These are phyloP conservation scores for Rhinella marina DNA, from an alignment of 2,797 vertebrate species.

Conservation along the genomic window DNA sequence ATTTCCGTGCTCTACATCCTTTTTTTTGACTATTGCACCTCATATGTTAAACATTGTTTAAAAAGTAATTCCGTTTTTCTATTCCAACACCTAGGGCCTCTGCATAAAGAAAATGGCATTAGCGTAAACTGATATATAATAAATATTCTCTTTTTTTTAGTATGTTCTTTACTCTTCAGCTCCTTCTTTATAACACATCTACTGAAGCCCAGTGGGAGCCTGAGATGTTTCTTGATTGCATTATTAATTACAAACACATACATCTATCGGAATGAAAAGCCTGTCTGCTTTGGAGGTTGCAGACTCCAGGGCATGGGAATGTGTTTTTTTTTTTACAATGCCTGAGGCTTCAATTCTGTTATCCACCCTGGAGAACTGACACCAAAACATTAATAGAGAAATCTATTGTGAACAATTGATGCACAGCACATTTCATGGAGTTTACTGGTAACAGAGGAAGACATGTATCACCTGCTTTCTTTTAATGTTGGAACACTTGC, in stretches of 20 bases:
- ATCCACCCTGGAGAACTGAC: conserved; percentile 8
- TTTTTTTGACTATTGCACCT: no score
- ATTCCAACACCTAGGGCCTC: background rate
- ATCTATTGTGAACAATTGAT: conserved; percentile 12
- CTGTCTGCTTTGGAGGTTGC: conserved; percentile 29
- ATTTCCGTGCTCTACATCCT: no score
- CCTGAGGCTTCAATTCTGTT: conserved; percentile 35
- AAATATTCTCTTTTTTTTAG: conserved; percentile 1
- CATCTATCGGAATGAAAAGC: conserved; percentile 26
- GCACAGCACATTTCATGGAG: background rate
- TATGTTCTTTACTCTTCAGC: background rate
- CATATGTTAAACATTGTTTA: no score
- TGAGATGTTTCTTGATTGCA: conserved; percentile 19
- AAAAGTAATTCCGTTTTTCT: background rate
- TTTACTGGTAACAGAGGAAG: conserved; percentile 15
- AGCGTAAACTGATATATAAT: background rate
- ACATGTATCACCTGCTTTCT: conserved; percentile 15
- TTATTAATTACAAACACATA: conserved; percentile 45
- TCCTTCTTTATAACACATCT: background rate
- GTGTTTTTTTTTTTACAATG: conserved; percentile 23
- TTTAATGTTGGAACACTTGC: background rate
- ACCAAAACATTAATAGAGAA: conserved; percentile 23
- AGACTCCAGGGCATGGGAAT: conserved; percentile 6
- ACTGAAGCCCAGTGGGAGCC: conserved; percentile 6
- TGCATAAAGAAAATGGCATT: background rate